These are phyloP conservation scores for Ruditapes philippinarum DNA, from an alignment of 1,140 invertebrate genomes.

Conservation along the genomic window DNA sequence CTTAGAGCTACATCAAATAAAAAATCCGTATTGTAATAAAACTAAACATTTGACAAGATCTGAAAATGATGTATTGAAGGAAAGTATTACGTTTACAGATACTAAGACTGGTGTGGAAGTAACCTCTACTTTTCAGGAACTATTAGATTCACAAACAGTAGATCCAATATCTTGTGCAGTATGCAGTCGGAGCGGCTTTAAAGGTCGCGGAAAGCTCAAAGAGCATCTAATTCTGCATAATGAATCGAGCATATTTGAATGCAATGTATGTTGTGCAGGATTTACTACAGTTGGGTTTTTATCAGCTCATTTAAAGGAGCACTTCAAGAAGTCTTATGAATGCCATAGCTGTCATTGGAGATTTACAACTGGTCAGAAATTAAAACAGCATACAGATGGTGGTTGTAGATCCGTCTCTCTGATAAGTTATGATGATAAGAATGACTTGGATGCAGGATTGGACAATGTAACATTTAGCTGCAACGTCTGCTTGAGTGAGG, in stretches of 20 bases:
- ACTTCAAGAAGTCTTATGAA: conserved; percentile 39
- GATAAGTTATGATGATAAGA: not conserved
- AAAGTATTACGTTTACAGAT: conserved; percentile 14
- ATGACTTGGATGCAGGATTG: not conserved
- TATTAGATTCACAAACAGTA: conserved; percentile 13
- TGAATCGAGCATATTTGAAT: not conserved
- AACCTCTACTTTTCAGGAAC: conserved; percentile 26
- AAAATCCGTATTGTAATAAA: not conserved
- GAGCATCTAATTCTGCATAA: conserved; percentile 31
- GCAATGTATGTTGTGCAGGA: conserved; percentile 10
- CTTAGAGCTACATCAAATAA: conserved; percentile 38
- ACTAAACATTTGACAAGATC: not conserved
- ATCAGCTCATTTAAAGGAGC: conserved; percentile 11
- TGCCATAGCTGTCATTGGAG: conserved; percentile 19
- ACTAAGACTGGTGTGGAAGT: conserved; percentile 17
- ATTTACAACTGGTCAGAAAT: not conserved
- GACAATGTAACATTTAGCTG: not conserved
- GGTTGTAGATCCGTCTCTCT: not conserved
- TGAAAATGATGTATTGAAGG: conserved; percentile 29
- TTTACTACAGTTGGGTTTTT: not conserved
- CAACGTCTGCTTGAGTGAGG: not conserved
- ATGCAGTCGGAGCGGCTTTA: not conserved
- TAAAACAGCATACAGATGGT: not conserved
- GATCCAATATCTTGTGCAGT: conserved; percentile 1
- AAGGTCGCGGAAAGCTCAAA: not conserved